phyloP scores from a whole-genome alignment of 1,140 invertebrate species.

The Cotesia vestalis region DNA sequence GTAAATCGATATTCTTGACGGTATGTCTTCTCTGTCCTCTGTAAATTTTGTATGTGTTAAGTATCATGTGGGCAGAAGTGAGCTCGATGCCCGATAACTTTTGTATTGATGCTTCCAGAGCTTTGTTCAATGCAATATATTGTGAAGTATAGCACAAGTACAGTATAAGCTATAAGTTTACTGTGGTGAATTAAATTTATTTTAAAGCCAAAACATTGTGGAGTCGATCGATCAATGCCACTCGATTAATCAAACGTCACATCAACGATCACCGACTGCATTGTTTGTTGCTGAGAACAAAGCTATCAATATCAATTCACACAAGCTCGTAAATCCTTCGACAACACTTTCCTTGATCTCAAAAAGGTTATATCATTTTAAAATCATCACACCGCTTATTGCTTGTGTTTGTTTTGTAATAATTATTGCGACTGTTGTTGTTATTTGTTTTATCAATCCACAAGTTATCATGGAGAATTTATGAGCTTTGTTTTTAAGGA shows the following conservation, averaged over 20 bases:
- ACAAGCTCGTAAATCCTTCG: conserved; percentile 1
- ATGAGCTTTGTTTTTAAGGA: too few relatives aligned
- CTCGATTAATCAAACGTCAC: conserved; percentile 24
- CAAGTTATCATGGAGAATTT: too few relatives aligned
- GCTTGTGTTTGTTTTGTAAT: neutral
- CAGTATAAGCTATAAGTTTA: too few relatives aligned
- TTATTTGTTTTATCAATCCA: too few relatives aligned
- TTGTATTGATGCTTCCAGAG: neutral
- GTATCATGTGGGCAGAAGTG: too few relatives aligned
- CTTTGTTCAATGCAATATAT: neutral
- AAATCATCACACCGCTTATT: neutral
- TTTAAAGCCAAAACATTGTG: neutral
- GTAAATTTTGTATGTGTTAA: too few relatives aligned
- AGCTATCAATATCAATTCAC: conserved; percentile 10
- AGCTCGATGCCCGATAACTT: neutral
- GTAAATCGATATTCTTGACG: neutral
- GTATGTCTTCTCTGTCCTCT: neutral
- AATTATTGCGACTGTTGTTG: neutral
- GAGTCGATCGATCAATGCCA: conserved; percentile 23
- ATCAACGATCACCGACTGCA: neutral
- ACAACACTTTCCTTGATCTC: conserved; percentile 16
- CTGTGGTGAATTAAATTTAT: conserved; percentile 8
- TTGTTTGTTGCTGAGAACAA: conserved; percentile 19
- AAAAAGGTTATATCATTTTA: conserved; percentile 10
- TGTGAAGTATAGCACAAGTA: too few relatives aligned